These are phyloP conservation scores for Danaus plexippus DNA, from an alignment of 1,140 invertebrate species.

Conservation along the genomic window DNA sequence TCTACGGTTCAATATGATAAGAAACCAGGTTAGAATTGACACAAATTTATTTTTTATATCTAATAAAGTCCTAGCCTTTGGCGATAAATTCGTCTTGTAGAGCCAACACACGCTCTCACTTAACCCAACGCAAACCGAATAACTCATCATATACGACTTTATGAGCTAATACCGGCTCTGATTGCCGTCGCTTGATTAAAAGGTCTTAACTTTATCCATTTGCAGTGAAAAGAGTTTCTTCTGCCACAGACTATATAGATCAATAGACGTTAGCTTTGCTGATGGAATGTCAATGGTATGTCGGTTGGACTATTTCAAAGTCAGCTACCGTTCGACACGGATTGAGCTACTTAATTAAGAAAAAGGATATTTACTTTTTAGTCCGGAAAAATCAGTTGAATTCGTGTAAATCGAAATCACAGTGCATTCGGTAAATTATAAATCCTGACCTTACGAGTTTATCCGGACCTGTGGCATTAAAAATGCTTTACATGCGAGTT, in stretches of 20 bases:
- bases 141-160: conserved; percentile 26
- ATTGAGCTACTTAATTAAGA: conserved; percentile 9
- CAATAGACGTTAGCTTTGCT: background rate
- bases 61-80: conserved; percentile 39
- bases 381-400: too few species aligned
- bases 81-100: conserved; percentile 22
- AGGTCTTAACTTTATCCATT: conserved; percentile 20
- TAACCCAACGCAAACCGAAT: conserved; percentile 35
- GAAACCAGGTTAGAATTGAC: conserved; percentile 35
- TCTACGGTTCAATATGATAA: conserved; percentile 33
- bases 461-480: conserved; percentile 7
- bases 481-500: conserved; percentile 13
- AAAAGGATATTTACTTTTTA: conserved; percentile 2
- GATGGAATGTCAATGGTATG: too few species aligned
- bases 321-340: conserved; percentile 36
- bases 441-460: background rate
- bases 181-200: conserved; percentile 14
- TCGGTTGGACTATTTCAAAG: conserved; percentile 23
- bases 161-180: conserved; percentile 23
- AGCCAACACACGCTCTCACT: conserved; percentile 6
- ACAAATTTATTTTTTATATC: conserved; percentile 38
- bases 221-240: conserved; percentile 11
- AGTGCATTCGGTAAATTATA: too few species aligned
- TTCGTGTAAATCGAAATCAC: too few species aligned
- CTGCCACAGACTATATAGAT: conserved; percentile 1